These are phyloP conservation scores for Etheostoma nigrum DNA, from an alignment of 2,797 vertebrate species.

Conservation along the genomic window DNA sequence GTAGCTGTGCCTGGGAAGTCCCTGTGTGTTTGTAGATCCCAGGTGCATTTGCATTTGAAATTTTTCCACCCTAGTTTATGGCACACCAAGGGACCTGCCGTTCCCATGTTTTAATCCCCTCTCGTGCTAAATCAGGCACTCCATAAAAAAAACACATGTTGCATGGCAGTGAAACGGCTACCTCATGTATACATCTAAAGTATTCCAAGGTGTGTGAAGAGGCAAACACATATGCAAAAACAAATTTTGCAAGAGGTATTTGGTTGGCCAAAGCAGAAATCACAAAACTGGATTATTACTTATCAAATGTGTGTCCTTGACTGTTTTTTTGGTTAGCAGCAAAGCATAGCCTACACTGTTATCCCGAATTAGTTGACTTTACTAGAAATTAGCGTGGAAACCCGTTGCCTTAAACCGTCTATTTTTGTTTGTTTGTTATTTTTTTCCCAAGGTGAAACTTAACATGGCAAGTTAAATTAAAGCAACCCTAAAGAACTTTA, in stretches of 20 bases:
- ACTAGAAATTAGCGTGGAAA: too few species aligned
- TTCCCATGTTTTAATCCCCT: conserved; percentile 84
- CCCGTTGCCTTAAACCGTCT: too few species aligned
- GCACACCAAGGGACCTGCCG: conserved; percentile 81
- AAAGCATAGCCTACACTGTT: background rate
- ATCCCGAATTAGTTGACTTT: too few species aligned
- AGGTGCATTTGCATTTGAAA: conserved; percentile 81
- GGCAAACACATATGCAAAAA: conserved; percentile 64
- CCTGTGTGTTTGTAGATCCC: conserved; percentile 77
- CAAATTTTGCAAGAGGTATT: conserved; percentile 37
- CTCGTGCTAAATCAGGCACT: conserved; percentile 76
- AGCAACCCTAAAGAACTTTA: too few species aligned
- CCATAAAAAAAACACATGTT: conserved; percentile 87
- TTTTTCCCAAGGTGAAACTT: too few species aligned
- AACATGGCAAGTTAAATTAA: too few species aligned
- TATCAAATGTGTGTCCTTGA: conserved; percentile 11
- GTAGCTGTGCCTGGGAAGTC: conserved; percentile 60
- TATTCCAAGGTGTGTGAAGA: conserved; percentile 59
- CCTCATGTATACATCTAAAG: conserved; percentile 70
- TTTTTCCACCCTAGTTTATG: conserved; percentile 83
- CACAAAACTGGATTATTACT: conserved; percentile 16
- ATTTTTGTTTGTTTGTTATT: too few species aligned
- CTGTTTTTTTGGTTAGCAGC: conserved; percentile 1
- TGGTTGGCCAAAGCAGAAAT: conserved; percentile 30
- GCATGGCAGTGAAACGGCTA: conserved; percentile 78